Evolutionary conservation across 2,113 vertebrate species (phyloP).

Genomic region (Mus pahari): DNA sequence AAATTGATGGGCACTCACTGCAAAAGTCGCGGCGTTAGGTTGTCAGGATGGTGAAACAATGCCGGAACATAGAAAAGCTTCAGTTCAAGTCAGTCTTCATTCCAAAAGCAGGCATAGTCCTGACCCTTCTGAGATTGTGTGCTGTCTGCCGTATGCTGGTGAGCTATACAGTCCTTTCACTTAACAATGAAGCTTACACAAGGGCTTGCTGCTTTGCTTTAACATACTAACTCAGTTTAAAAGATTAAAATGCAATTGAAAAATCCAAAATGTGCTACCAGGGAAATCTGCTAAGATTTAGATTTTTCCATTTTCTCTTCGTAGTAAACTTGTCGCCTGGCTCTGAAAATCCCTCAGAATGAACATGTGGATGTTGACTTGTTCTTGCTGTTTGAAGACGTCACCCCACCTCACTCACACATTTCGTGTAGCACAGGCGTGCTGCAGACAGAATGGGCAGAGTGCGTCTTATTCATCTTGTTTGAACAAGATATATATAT

Average conservation of each 20-base stretch:
- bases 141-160: not conserved
- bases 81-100: not conserved
- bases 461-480: not conserved
- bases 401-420: not conserved
- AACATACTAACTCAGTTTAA: not conserved
- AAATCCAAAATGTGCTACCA: not conserved
- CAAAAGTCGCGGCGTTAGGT: not conserved
- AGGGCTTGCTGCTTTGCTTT: not conserved
- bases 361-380: not conserved
- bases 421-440: not conserved
- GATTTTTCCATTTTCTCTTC: not conserved
- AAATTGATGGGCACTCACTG: not conserved
- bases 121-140: not conserved
- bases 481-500: not conserved
- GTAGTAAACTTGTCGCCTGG: not conserved
- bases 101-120: not conserved
- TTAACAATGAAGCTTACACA: conserved; percentile 16
- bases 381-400: not conserved
- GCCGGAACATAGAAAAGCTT: not conserved
- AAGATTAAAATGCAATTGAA: conserved; percentile 1
- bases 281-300: not conserved
- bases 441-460: not conserved
- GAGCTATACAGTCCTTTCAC: not conserved
- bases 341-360: not conserved
- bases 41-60: not conserved